Conservation (phyloP, 2,888 invertebrate genomes). For the Corbicula japonica region DNA sequence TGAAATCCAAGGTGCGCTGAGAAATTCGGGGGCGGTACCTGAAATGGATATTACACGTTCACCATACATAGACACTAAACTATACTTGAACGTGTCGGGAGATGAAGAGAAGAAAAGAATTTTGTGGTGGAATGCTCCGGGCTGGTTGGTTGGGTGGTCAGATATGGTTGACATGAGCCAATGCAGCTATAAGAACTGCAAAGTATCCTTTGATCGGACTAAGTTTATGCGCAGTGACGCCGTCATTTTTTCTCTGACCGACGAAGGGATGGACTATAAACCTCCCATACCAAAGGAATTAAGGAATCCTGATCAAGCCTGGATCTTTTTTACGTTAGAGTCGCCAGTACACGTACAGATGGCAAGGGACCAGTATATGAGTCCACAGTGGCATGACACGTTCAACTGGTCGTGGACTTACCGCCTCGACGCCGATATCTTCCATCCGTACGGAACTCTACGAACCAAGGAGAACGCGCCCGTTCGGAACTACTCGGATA, state of each 20-base stretch:
- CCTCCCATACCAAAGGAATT: slow-evolving; percentile 17
- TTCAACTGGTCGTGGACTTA: slow-evolving; percentile 77
- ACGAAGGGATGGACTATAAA: not conserved
- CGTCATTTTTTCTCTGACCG: slow-evolving; percentile 34
- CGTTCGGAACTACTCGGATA: slow-evolving; percentile 46
- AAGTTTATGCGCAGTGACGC: slow-evolving; percentile 24
- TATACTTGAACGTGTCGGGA: slow-evolving; percentile 17
- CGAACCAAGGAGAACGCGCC: slow-evolving; percentile 1
- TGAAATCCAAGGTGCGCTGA: no score
- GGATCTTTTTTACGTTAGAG: slow-evolving; percentile 49
- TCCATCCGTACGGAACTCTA: slow-evolving; percentile 57
- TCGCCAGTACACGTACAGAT: slow-evolving; percentile 28
- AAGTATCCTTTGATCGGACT: slow-evolving; percentile 22
- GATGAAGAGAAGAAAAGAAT: slow-evolving; percentile 19
- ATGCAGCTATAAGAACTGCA: slow-evolving; percentile 40
- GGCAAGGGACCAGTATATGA: not conserved
- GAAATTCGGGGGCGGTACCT: no score
- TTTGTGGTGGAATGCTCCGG: slow-evolving; percentile 34
- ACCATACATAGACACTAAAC: slow-evolving; percentile 21
- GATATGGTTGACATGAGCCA: slow-evolving; percentile 21
- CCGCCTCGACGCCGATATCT: slow-evolving; percentile 69
- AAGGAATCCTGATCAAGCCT: slow-evolving; percentile 43
- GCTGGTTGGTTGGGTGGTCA: slow-evolving; percentile 27
- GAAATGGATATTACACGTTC: no score
- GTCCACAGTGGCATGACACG: slow-evolving; percentile 33